Evolutionary conservation across 2,888 invertebrate species (phyloP), one percentile per base, ranked within the genome.

Genomic region (Acheta domesticus): DNA sequence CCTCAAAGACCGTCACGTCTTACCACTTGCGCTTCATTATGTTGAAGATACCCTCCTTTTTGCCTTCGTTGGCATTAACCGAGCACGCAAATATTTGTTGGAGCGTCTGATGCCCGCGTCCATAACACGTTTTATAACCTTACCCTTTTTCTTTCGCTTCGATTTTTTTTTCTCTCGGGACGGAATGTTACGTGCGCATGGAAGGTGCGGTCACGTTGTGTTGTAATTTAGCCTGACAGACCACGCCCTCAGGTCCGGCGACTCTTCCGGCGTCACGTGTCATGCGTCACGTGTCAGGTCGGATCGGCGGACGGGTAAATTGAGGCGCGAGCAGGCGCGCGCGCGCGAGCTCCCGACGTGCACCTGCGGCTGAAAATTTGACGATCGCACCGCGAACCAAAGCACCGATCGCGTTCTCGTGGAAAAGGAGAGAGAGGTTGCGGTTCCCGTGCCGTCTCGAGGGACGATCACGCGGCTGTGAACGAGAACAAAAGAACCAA

Each of bases 81-180:
- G 62, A 62, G n/a, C 62, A 62, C 62, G 62, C 62, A n/a, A 62
- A 62, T 62, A 62, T 62, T 62, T 62, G 3, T n/a, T 14, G 62
- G 62, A 62, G 62, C 12, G 62, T 62, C 62, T n/a, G 62, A 62
- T 62, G 62, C 62, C 16, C 16, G 14, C 62, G n/a, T 12, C 62
- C n/a, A 62, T n/a, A 62, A 62, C 62, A 62, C 62, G 62, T 62
- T 62, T 62, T 62, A 62, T 62, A 62, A 62, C 62, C 62, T 62
- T 62, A 62, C 62, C 36, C 36, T 36, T 36, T 36, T 36, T 36
- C 36, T 11, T 62, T 62, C 16, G n/a, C n/a, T 14, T 62, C 16
- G 62, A 19, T 62, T 62, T 62, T 62, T 62, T 62, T 62, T 62
- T 11, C n/a, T 62, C 16, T 62, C 16, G 62, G 14, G 62, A n/a